Base-by-base conservation (phyloP, 2,797 vertebrate species). In the Loris lydekkerianus region DNA sequence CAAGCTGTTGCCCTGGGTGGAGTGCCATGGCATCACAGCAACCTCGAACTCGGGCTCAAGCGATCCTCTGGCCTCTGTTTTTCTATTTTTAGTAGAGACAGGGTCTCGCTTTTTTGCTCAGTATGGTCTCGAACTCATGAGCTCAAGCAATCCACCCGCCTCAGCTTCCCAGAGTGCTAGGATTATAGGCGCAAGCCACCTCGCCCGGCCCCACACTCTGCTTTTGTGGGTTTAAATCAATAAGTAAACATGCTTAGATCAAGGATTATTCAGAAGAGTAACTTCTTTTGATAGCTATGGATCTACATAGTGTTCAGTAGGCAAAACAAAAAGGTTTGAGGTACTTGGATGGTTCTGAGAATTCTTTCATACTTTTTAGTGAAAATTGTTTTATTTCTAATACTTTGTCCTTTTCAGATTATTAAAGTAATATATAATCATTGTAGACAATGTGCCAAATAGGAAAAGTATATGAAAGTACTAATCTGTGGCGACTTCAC, bases 311-410 rank as follows among this genome's bases (percentile, higher is more conserved):
- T 1, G 5, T 65, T 31, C 81, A 58, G 37, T 0, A 53, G 21
- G 61, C 65, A 88, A 91, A 87, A 82, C 7, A 7, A 75, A 91
- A 92, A 60, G 83, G 23, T 63, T 34, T 67, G 56, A 73, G 61
- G 89, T 25, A 23, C 17, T n/a, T 67, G n/a, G 9, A 56, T 49
- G 60, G 86, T 58, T 73, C 56, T 18, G 2, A 65, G 91, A 90
- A n/a, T 21, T 83, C 78, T 77, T 73, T 73, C 69, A 31, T 46
- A 72, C 53, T 89, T 60, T 56, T 81, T 23, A 61, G 43, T 78
- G 20, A 69, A 83, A 93, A 90, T 49, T 7, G 34, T 49, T 87
- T 93, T 78, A 87, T 76, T 90, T 70, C 49, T 75, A 93, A 89
- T 49, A 43, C 21, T 17, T 11, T 77, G 31, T 56, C n/a, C 53